A percentile compares a stretch with the other conserved stretches of the same genome.
phyloP scores from a whole-genome alignment of 2,888 invertebrate genomes.

The Glaucopsyche alexis region DNA sequence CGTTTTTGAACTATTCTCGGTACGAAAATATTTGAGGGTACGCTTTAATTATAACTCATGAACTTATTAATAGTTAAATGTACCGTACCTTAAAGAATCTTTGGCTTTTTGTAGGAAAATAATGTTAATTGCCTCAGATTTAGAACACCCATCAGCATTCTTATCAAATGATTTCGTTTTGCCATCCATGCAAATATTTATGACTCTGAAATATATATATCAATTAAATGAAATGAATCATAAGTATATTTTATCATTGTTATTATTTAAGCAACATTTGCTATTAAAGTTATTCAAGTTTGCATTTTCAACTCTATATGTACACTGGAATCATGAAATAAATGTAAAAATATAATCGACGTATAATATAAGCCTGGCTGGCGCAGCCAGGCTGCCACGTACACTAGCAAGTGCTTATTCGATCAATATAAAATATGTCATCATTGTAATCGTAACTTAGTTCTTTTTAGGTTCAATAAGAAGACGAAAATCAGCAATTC shows the following conservation, averaged over 20 bases:
- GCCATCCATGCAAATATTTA: conserved; percentile 85
- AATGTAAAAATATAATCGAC: too few relatives aligned
- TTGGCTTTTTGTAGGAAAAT: conserved; percentile 84
- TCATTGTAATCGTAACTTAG: too few relatives aligned
- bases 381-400: too few relatives aligned
- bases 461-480: too few relatives aligned
- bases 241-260: too few relatives aligned
- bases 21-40: not conserved
- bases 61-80: not conserved
- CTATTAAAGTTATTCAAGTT: too few relatives aligned
- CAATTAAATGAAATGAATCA: not conserved
- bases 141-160: conserved; percentile 83
- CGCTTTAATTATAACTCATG: not conserved
- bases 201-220: conserved; percentile 44
- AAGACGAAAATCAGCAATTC: too few relatives aligned
- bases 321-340: not conserved
- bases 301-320: not conserved
- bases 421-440: too few relatives aligned
- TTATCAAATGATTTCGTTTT: conserved; percentile 69
- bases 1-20: not conserved
- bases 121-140: conserved; percentile 84
- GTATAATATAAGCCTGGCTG: not conserved
- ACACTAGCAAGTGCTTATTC: too few relatives aligned
- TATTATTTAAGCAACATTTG: too few relatives aligned
- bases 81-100: conserved; percentile 19